Evolutionary conservation across 2,797 vertebrate genomes (phyloP).

Genomic region (Sebastiscus tertius): DNA sequence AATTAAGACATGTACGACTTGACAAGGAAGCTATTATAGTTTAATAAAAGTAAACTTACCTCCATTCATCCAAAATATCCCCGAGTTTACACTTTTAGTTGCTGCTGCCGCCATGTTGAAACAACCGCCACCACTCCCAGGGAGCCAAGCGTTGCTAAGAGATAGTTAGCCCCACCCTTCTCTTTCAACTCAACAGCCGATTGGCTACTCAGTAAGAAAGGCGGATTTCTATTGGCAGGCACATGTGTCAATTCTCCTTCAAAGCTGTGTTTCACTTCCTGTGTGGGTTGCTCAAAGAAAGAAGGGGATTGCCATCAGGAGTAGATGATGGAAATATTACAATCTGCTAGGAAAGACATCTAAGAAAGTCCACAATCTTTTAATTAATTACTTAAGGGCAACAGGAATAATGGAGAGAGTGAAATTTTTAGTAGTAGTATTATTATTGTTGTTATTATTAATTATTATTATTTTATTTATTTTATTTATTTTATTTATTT

Average conservation of each 20-base stretch:
- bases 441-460: no score
- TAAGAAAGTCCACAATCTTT: no score
- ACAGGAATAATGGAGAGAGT: no score
- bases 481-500: no score
- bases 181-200: conserved; percentile 26
- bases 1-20: accelerated
- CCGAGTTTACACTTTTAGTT: conserved; percentile 49
- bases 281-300: background rate
- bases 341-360: no score
- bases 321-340: no score
- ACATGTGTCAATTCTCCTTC: background rate
- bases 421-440: no score
- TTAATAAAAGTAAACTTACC: conserved; percentile 80
- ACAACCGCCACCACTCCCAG: conserved; percentile 92
- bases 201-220: conserved; percentile 36
- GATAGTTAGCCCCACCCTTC: conserved; percentile 49
- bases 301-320: no score
- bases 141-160: conserved; percentile 72
- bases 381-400: no score
- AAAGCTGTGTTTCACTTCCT: conserved; percentile 25
- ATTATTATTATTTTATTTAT: no score
- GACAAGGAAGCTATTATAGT: background rate
- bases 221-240: conserved; percentile 51
- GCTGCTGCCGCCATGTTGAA: conserved; percentile 97
- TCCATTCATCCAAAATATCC: conserved; percentile 82